Evolutionary conservation across 1,140 invertebrate genomes (phyloP).

Genomic region (Drosophila nigromelanica): DNA sequence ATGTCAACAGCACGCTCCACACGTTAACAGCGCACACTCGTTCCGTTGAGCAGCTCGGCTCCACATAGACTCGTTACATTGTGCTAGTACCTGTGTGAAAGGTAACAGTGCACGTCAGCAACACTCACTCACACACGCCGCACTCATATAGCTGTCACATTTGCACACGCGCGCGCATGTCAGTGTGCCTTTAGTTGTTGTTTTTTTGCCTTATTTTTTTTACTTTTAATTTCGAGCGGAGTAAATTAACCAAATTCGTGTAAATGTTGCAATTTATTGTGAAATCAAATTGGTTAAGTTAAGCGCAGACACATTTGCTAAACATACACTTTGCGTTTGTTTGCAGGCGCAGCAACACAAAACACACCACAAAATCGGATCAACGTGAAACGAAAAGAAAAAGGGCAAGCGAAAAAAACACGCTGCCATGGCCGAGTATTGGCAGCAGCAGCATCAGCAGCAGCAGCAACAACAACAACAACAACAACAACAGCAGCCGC

Average conservation of each 20-base stretch:
- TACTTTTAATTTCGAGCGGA: constrained; percentile 37
- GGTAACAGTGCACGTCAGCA: constrained; percentile 46
- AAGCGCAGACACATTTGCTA: not conserved
- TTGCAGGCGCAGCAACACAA: constrained; percentile 23
- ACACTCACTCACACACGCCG: constrained; percentile 15
- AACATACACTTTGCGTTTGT: constrained; percentile 17
- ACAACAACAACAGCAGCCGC: constrained; percentile 12
- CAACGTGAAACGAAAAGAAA: constrained; percentile 26
- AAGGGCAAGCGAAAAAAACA: constrained; percentile 17
- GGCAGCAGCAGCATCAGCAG: constrained; percentile 50
- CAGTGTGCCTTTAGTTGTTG: constrained; percentile 32
- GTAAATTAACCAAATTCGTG: constrained; percentile 47
- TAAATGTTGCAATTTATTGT: constrained; percentile 51
- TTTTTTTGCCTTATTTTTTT: constrained; percentile 25
- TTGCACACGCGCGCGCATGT: constrained; percentile 28
- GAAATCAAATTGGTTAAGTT: constrained; percentile 28
- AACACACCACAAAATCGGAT: constrained; percentile 31
- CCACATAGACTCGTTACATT: constrained; percentile 21
- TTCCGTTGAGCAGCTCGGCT: not conserved
- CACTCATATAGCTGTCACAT: constrained; percentile 31
- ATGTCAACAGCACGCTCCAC: constrained; percentile 4
- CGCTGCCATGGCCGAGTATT: constrained; percentile 64
- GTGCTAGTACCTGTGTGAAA: constrained; percentile 12
- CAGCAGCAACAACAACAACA: constrained; percentile 4
- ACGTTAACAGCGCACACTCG: not conserved